Percentiles rank a stretch among this genome's conserved stretches.
phyloP scores from a whole-genome alignment of 2,888 invertebrate genomes.

The Rotaria macrura region DNA sequence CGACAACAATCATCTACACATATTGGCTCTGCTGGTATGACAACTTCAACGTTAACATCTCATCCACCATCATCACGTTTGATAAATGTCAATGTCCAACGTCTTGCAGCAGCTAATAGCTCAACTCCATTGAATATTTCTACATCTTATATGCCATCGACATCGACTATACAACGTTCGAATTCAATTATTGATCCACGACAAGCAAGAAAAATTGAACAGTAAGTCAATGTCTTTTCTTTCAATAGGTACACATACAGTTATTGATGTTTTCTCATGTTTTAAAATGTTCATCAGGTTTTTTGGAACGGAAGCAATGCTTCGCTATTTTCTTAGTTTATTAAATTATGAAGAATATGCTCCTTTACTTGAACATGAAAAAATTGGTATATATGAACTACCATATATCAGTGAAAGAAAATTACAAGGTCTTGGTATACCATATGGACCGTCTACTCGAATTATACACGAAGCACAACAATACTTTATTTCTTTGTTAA shows the following conservation, averaged over 20 bases:
- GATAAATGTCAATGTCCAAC: not conserved
- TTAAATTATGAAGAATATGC: slow-evolving; percentile 67
- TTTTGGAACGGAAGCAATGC: slow-evolving; percentile 5
- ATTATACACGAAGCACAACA: slow-evolving; percentile 51
- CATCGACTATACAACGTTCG: not conserved
- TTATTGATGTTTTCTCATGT: not conserved
- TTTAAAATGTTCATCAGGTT: not conserved
- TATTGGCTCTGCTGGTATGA: not conserved
- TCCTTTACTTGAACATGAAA: slow-evolving; percentile 68
- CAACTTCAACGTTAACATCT: not conserved
- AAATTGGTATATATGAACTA: slow-evolving; percentile 71
- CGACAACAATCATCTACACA: not conserved
- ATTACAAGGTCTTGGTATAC: slow-evolving; percentile 75
- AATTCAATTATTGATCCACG: slow-evolving; percentile 8
- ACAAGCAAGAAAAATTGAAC: slow-evolving; percentile 20
- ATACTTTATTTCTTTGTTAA: slow-evolving; percentile 15
- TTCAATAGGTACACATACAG: no score
- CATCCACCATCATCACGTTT: not conserved
- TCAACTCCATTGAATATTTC: not conserved
- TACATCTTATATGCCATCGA: not conserved
- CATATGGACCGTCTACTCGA: slow-evolving; percentile 72
- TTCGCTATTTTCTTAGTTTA: slow-evolving; percentile 17
- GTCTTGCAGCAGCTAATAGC: not conserved
- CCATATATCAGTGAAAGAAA: slow-evolving; percentile 79
- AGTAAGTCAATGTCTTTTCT: not conserved